Base-by-base conservation (phyloP, 2,113 vertebrate genomes). In the Hippocampus comes region DNA sequence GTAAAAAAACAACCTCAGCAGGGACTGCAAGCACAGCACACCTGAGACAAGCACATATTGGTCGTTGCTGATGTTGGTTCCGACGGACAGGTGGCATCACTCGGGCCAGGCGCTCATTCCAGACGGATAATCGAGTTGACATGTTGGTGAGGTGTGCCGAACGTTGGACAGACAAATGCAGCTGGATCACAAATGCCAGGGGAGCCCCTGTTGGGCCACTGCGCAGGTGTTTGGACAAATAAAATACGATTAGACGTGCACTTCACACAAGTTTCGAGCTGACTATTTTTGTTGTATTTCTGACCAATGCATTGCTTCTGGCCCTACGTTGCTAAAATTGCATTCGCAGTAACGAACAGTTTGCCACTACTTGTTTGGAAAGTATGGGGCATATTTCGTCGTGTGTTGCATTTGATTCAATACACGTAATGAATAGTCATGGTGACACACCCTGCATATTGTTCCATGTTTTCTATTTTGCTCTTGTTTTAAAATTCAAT, bases 81-180 rank as follows among this genome's bases (percentile, higher is more conserved):
- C 1, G 43, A 11, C 46, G 61, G 70, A 63, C 49, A 55, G 76
- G 72, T 63, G 67, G 34, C 34, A 21, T 77, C 71, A 41, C 67
- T 38, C 67, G 38, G 63, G 66, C 75, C 68, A 17, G 53, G 4
- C 61, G 23, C 15, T 56, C 60, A 76, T 76, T 68, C 49, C 42
- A 71, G 30, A 20, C 74, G 81, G 84, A 82, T 89, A 86, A 88
- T 82, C 82, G 64, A 78, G 74, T 34, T 84, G 84, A 83, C 84
- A 74, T 71, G 60, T 79, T 25, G 67, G 49, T 1, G 21, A 79
- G 68, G 59, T 65, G 53, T 73, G 73, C 69, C 72, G 23, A 21
- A 25, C 70, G 30, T 63, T 42, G 46, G 59, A 46, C 21, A 57
- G 76, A 73, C 55, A 6, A n/a, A 34, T 4, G 9, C 42, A 3